Percentiles rank a stretch among this genome's conserved stretches.
Evolutionary conservation across 1,140 invertebrate genomes (phyloP).

Genomic region (Mylabris phalerata): DNA sequence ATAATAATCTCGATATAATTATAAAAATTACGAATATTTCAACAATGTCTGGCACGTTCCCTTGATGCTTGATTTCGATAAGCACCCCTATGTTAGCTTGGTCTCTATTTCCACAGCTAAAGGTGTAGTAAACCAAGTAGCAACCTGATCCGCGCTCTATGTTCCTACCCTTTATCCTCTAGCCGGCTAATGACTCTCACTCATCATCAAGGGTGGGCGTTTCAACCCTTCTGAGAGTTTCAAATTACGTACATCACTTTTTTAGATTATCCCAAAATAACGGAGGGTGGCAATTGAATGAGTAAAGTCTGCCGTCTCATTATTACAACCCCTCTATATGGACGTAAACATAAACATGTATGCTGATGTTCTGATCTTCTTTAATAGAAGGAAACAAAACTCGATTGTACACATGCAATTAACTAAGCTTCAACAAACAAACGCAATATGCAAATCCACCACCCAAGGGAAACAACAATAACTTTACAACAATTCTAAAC

Average conservation of each 20-base stretch:
- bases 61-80: neutral
- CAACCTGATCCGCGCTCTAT: conserved; percentile 7
- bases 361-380: conserved; percentile 1
- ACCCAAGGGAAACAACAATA: no score
- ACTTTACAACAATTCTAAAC: no score
- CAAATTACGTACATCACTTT: conserved; percentile 19
- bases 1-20: no score
- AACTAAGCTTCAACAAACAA: conserved; percentile 15
- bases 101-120: neutral
- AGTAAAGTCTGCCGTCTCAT: conserved; percentile 1
- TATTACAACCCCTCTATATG: conserved; percentile 8
- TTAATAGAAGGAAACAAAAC: conserved; percentile 15
- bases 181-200: conserved; percentile 12
- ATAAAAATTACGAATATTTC: no score
- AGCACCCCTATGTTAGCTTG: neutral
- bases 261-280: conserved; percentile 2
- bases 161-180: neutral
- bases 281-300: conserved; percentile 15
- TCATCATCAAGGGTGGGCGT: conserved; percentile 6
- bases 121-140: conserved; percentile 5
- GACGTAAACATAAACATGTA: neutral
- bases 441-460: conserved; percentile 12
- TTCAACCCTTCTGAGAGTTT: conserved; percentile 13
- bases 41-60: no score
- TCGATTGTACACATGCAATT: conserved; percentile 21